Base-by-base conservation (phyloP, 2,113 vertebrate species). In the Cephalopterus ornatus region DNA sequence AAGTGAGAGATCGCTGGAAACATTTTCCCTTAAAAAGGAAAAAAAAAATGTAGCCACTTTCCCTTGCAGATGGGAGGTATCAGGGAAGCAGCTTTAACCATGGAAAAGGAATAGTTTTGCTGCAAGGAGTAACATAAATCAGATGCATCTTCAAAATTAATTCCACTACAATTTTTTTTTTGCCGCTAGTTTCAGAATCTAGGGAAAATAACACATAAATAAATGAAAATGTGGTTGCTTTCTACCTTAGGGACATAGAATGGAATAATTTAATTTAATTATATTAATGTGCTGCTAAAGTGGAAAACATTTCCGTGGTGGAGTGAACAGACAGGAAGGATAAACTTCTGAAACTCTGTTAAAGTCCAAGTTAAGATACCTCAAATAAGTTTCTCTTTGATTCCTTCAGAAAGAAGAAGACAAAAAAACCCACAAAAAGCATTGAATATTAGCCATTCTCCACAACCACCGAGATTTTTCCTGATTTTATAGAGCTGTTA, bases 201-300 rank as follows among this genome's bases (percentile, higher is more conserved):
- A 37, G 63, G 63, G 79, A 92, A 90, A 96, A 95, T 85, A 92
- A 73, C n/a, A n/a, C 42, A 88, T 79, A 90, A 93, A 94, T 79
- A 93, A 87, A 94, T 67, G 53, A 92, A 91, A 93, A 82, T 53
- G 80, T 75, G 65, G 46, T 71, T 85, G 56, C 12, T 89, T 68
- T 93, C 35, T 85, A 91, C 91, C 91, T 93, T 76, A 81, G 32
- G 89, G 84, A 49, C 81, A 73, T 47, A 71, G 35, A 93, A 81
- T 84, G 65, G 68, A 81, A 93, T 94, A 91, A 94, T 92, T 97
- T 91, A 94, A 88, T 85, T 93, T 95, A 89, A 94, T 85, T 96
- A 92, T 33, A 75, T 89, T 76, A 87, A 92, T 85, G 70, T 81
- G 44, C 27, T 89, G 82, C 41, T 76, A 82, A 68, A 92, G 78